Evolutionary conservation across 2,888 invertebrate genomes (phyloP).

Genomic region (Dascillus cervinus): DNA sequence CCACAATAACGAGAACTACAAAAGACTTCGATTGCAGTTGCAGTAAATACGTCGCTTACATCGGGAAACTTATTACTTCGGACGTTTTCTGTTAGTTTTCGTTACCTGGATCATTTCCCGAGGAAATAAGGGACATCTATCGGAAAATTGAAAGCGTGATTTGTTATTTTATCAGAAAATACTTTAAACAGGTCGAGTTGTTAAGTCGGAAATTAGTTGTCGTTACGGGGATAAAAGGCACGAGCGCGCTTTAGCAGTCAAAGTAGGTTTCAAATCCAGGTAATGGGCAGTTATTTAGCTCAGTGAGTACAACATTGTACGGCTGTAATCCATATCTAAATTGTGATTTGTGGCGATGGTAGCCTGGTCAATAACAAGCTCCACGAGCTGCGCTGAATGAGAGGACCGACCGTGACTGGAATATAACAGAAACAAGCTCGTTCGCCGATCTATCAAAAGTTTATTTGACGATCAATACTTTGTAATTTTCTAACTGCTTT

Average conservation of each 20-base stretch:
- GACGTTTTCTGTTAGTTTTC: no score
- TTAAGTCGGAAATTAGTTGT: background rate
- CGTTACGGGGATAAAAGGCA: background rate
- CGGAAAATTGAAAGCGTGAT: no score
- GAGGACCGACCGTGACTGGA: constrained; percentile 23
- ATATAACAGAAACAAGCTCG: constrained; percentile 23
- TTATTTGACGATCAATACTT: constrained; percentile 30
- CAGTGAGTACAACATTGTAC: constrained; percentile 5
- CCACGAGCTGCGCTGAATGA: constrained; percentile 21
- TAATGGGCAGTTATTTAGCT: constrained; percentile 10
- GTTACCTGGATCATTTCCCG: no score
- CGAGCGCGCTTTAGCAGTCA: background rate
- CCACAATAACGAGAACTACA: no score
- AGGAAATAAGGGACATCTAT: no score
- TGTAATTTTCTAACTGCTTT: no score
- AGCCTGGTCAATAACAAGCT: constrained; percentile 29
- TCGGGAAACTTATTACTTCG: no score
- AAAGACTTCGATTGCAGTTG: no score
- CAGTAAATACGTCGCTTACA: no score
- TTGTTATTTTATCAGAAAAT: no score
- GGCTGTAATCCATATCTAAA: constrained; percentile 23
- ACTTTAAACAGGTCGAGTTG: no score
- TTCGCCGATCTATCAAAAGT: constrained; percentile 33
- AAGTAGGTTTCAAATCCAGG: background rate
- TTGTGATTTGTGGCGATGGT: constrained; percentile 34